Evolutionary conservation across 2,113 vertebrate species (phyloP), one percentile per base, ranked within the genome.

Genomic region (Chionomys nivalis): DNA sequence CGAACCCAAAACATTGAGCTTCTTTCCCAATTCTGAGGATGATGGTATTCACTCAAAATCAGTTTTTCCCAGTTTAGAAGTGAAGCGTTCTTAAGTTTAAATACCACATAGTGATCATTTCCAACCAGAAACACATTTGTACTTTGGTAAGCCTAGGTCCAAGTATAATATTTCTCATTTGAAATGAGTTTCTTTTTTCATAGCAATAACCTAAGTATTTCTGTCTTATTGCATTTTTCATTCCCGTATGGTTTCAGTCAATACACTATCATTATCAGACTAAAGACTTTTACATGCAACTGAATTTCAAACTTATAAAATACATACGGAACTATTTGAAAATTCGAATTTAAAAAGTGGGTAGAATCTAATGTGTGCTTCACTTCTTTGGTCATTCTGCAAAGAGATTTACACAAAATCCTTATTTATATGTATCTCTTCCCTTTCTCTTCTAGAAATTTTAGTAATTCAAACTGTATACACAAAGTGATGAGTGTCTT

Each of bases 1-100:
- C 17, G 12, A 96, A 44, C 49, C 28, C 12, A 44, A 44, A 87
- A 92, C 97, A 96, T 68, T 94, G 79, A 96, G 89, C 31, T 55
- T 91, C 93, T 78, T 42, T 96, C 91, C 24, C n/a, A 94, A 3
- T 97, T 98, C 96, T 81, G 5, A 76, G 94, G 55, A 76, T 90
- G 31, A 82, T 70, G 94, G 83, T 96, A 55, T 96, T 93, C 94
- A 93, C 73, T 88, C 68, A 72, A 96, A 96, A 95, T 93, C 83
- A 97, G 85, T 96, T 96, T 97, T 94, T 96, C 93, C 83, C 93
- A 95, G 75, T 96, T 97, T 97, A 97, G 87, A 96, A 94, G 95
- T 89, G 83, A 96, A 76, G 7, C 8, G 1, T 96, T 95, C 89
- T 87, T 92, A 92, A 89, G 83, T 91, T 93, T 97, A 89, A 97